phyloP scores from a whole-genome alignment of 2,797 vertebrate species.

The Darevskia mixta region DNA sequence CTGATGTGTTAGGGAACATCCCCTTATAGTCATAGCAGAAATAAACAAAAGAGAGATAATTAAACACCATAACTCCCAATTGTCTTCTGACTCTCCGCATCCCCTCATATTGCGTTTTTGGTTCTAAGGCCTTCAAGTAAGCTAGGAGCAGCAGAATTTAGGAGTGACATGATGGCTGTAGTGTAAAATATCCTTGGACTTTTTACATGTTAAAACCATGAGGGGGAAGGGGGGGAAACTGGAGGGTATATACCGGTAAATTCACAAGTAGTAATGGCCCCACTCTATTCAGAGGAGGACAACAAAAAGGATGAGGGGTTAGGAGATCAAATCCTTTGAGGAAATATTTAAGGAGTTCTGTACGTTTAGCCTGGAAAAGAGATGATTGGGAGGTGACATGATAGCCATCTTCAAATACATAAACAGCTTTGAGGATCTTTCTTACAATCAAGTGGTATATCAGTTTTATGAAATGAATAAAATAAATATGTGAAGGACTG shows the following conservation, averaged over 20 bases:
- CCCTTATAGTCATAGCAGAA: conserved; percentile 10
- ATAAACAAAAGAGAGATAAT: conserved; percentile 21
- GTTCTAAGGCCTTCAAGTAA: not conserved
- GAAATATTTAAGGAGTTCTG: not conserved
- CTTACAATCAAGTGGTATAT: too few relatives aligned
- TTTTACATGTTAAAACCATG: not conserved
- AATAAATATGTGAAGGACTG: too few relatives aligned
- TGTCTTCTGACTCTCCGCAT: not conserved
- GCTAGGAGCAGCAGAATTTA: accelerated
- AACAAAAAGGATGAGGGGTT: not conserved
- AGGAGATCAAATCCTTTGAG: not conserved
- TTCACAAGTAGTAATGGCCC: not conserved
- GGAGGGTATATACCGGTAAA: not conserved
- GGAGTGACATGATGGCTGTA: not conserved
- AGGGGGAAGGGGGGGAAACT: not conserved
- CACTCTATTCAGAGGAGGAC: not conserved
- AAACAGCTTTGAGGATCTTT: not conserved
- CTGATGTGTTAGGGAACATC: conserved; percentile 20
- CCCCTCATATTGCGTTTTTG: not conserved
- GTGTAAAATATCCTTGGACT: not conserved
- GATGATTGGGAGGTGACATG: not conserved
- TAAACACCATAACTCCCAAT: not conserved
- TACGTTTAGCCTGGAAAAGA: not conserved
- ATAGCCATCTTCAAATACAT: conserved; percentile 2
- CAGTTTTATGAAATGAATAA: too few relatives aligned